These are phyloP conservation scores for Pavo muticus DNA, from an alignment of 2,113 vertebrate genomes.

Conservation along the genomic window DNA sequence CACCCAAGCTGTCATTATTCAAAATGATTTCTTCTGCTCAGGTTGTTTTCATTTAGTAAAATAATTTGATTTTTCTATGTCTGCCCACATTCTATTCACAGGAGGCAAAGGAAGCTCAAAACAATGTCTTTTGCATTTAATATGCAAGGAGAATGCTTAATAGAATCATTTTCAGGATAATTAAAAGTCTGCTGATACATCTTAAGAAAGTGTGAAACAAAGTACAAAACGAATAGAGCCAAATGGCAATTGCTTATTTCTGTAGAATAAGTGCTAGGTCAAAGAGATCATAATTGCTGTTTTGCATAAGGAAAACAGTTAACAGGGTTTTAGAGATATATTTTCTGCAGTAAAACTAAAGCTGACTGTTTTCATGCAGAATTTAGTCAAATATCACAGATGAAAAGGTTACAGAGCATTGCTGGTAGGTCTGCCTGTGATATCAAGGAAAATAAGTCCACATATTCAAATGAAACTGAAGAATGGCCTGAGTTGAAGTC, in stretches of 20 bases:
- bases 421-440: background rate
- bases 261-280: slow-evolving; percentile 74
- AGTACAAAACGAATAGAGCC: slow-evolving; percentile 68
- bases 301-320: slow-evolving; percentile 72
- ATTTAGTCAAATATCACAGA: slow-evolving; percentile 37
- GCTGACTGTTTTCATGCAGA: slow-evolving; percentile 57
- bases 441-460: slow-evolving; percentile 13
- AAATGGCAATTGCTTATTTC: slow-evolving; percentile 72
- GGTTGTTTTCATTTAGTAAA: slow-evolving; percentile 75
- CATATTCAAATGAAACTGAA: background rate
- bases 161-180: slow-evolving; percentile 77
- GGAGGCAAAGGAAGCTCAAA: slow-evolving; percentile 68
- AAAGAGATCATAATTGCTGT: slow-evolving; percentile 74
- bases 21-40: slow-evolving; percentile 79
- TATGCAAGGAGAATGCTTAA: slow-evolving; percentile 78
- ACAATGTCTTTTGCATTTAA: slow-evolving; percentile 77
- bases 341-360: slow-evolving; percentile 49
- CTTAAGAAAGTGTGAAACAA: slow-evolving; percentile 74
- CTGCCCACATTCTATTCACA: slow-evolving; percentile 72
- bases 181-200: slow-evolving; percentile 76
- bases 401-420: slow-evolving; percentile 27
- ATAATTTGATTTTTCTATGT: slow-evolving; percentile 79
- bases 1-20: slow-evolving; percentile 71
- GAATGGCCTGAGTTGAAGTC: slow-evolving; percentile 17
- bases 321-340: slow-evolving; percentile 54